Base-by-base conservation (phyloP, 2,888 invertebrate species). In the Morpho deidamia region DNA sequence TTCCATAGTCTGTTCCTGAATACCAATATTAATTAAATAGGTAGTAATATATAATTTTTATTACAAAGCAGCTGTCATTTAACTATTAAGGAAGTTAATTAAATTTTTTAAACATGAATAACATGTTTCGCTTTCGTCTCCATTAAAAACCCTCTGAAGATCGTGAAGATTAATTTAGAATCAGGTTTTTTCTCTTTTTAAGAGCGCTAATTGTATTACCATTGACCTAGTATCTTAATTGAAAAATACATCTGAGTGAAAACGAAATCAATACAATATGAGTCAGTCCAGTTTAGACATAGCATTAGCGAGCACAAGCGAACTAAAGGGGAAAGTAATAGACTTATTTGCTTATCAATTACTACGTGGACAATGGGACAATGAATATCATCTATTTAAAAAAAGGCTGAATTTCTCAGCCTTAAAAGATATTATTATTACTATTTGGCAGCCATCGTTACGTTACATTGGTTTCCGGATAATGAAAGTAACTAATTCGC, bases 261-360 rank as follows among this genome's bases (percentile, higher is more conserved):
- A 88, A 78, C 83, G 82, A 87, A 86, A 85, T 78, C 70, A 75
- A 75, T 76, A 74, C 72, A 52, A 41, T 78, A 67, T 87, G 86
- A 87, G 78, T 85, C 86, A 83, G 75, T 78, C 74, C 76, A 76
- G 78, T 81, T 80, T 75, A 75, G 76, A 77, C 73, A 71, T 72
- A 61, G 76, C 76, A 86, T 88, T 86, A 85, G 83, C 86, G 78
- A 76, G 76, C 76, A 71, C 66, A 62, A 83, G 82, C 69, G 69
- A 82, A 83, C 75, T 79, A 80, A 79, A 85, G 85, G 86, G 84
- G 88, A 88, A 89, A 89, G 88, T 87, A 70, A 80, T 23, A 23
- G 23, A 78, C 74, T 72, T 85, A 78, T 87, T 86, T 88, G 82
- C 83, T 86, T 86, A 83, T 82, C 79, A 72, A 81, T 78, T 82